Conservation (phyloP, 2,797 vertebrate species). For the Acridotheres tristis region DNA sequence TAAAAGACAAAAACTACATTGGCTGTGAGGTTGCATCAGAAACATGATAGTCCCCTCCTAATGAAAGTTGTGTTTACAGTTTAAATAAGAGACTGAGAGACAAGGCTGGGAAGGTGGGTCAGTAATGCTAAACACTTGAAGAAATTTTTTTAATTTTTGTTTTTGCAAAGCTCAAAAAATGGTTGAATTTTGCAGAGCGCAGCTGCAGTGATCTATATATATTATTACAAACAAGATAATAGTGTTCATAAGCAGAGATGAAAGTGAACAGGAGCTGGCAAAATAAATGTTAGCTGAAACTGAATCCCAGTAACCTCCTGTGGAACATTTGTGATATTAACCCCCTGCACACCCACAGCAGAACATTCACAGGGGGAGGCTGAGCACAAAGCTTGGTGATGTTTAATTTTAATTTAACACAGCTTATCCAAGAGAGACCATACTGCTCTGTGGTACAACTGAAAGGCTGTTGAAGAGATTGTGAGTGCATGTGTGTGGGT, state of each 20-base stretch:
- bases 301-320: constrained; percentile 54
- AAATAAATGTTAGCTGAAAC: constrained; percentile 70
- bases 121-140: background rate
- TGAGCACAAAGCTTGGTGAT: constrained; percentile 55
- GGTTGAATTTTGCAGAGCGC: constrained; percentile 34
- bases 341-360: constrained; percentile 25
- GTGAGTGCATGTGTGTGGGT: background rate
- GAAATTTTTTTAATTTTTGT: background rate
- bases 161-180: constrained; percentile 20
- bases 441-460: background rate
- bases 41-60: background rate
- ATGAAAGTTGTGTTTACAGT: background rate
- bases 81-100: background rate
- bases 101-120: background rate
- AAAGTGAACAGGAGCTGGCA: constrained; percentile 56
- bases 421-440: constrained; percentile 43
- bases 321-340: constrained; percentile 64
- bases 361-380: constrained; percentile 32
- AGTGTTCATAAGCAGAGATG: constrained; percentile 61
- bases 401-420: constrained; percentile 70
- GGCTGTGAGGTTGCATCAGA: background rate
- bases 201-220: constrained; percentile 54
- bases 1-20: background rate
- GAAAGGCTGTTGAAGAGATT: background rate
- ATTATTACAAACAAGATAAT: constrained; percentile 65